Evolutionary conservation across 2,797 vertebrate genomes (phyloP), one percentile per base, ranked within the genome.

Genomic region (Enteromius thamalakanensis): DNA sequence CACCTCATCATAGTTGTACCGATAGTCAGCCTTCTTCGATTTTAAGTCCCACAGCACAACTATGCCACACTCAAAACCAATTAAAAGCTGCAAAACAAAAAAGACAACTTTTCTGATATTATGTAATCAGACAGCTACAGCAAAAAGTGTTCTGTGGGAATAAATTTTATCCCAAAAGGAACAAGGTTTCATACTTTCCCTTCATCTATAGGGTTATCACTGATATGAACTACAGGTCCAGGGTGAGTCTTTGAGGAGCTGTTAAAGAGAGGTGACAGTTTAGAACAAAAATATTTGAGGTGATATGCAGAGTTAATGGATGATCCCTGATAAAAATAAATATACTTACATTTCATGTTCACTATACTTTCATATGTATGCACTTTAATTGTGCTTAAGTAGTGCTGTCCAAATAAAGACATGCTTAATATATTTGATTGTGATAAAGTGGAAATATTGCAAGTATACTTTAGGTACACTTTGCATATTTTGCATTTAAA

Each of bases 171-270:
- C 29, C 23, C 26, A 7, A 62, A 62, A 64, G 26, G 26, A 14
- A 29, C 60, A 64, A 64, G 60, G 14, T 17, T 11, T 53, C 62
- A 79, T 95, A 99, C 98, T 97, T 99, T 99, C 90, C 98, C 97
- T 92, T 99, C 98, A 86, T 99, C 98, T 97, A 99, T 99, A 89
- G 98, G 98, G 94, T 99, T 98, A 92, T 99, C 98, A 91, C 98
- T 99, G 93, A 99, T 99, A 93, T 99, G 98, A 70, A 99, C 98
- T 40, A 99, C 94, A 85, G 97, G 97, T 88, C 98, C 98, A 86
- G 98, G 98, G 87, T 99, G 98, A 87, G 96, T 95, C 94, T 99
- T 99, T 85, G 98, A 97, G 58, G 98, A 99, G 90, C 98, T 99
- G 89, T 74, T 85, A 89, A 79, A 85, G 53, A 45, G 1, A 62